Evolutionary conservation across 2,113 vertebrate species (phyloP).

Genomic region (Ictalurus furcatus): DNA sequence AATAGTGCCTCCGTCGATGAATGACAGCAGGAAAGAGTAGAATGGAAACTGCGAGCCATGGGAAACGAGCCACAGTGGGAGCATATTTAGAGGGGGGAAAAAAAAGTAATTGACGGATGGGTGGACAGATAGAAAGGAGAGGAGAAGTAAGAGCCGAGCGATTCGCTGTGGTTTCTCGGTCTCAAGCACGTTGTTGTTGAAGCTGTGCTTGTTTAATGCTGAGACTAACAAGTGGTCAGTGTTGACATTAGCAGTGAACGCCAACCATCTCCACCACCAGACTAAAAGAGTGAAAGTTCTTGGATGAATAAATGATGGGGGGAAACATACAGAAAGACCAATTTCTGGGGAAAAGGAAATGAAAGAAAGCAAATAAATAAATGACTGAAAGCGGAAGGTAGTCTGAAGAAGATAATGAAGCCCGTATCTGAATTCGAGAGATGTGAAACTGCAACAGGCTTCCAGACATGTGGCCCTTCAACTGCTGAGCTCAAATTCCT

Average conservation of each 20-base stretch:
- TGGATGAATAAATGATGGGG: neutral
- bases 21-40: neutral
- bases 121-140: neutral
- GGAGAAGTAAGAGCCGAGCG: neutral
- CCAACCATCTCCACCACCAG: neutral
- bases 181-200: neutral
- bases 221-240: neutral
- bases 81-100: neutral
- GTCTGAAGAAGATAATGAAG: neutral
- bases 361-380: neutral
- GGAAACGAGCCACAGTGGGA: neutral
- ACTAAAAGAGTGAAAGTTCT: neutral
- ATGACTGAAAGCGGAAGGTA: neutral
- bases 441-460: constrained; percentile 5
- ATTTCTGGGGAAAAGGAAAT: neutral
- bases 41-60: neutral
- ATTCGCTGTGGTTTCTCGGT: neutral
- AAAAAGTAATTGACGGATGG: neutral
- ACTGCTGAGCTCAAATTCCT: constrained; percentile 58
- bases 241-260: neutral
- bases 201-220: too few relatives aligned
- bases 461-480: constrained; percentile 63
- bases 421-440: neutral
- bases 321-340: too few relatives aligned
- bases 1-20: neutral